Evolutionary conservation across 1,140 invertebrate species (phyloP).

Genomic region (Steinernema feltiae): DNA sequence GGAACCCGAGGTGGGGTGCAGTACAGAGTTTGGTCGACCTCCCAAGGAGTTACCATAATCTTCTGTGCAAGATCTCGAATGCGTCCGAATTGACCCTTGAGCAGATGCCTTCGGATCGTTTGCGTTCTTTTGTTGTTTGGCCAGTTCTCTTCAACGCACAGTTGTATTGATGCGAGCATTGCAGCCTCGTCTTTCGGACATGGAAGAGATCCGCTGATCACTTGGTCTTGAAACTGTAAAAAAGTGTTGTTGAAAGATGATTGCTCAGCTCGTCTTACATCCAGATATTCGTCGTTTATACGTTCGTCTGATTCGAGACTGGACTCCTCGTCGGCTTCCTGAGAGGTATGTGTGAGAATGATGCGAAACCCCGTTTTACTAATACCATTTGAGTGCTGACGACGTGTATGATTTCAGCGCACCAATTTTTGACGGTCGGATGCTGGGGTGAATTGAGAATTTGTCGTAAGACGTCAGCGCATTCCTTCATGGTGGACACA

Average conservation of each 20-base stretch:
- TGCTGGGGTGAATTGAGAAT: slow-evolving; percentile 57
- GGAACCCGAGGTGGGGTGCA: slow-evolving; percentile 43
- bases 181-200: slow-evolving; percentile 70
- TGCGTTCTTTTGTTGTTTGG: slow-evolving; percentile 59
- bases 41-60: slow-evolving; percentile 57
- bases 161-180: slow-evolving; percentile 67
- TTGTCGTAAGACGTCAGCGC: slow-evolving; percentile 52
- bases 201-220: slow-evolving; percentile 66
- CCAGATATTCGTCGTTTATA: slow-evolving; percentile 56
- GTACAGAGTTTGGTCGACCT: slow-evolving; percentile 53
- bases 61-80: slow-evolving; percentile 56
- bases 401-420: slow-evolving; percentile 53
- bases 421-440: slow-evolving; percentile 55
- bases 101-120: slow-evolving; percentile 53
- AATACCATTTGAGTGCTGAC: slow-evolving; percentile 49
- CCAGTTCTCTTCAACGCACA: slow-evolving; percentile 68
- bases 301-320: slow-evolving; percentile 52
- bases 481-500: slow-evolving; percentile 52
- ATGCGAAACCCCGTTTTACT: not conserved
- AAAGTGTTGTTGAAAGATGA: slow-evolving; percentile 31
- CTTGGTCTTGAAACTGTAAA: slow-evolving; percentile 66
- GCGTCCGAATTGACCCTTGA: slow-evolving; percentile 58
- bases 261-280: slow-evolving; percentile 40
- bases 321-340: slow-evolving; percentile 52
- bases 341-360: slow-evolving; percentile 21